Conservation (phyloP, 1,140 invertebrate species). For the Cotesia chilonis region DNA sequence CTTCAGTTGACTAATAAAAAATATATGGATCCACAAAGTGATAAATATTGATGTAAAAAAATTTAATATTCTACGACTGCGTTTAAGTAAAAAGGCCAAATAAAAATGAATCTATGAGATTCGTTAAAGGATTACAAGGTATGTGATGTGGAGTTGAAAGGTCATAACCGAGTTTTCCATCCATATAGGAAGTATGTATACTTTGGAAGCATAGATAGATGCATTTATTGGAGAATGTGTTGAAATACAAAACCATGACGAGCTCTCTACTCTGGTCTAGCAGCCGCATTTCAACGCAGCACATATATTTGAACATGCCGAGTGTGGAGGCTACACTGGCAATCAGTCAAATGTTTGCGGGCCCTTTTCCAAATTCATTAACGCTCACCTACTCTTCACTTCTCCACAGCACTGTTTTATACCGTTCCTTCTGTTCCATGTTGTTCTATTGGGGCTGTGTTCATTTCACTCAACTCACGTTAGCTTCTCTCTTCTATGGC, state of each 20-base stretch:
- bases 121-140: neutral
- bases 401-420: too few relatives aligned
- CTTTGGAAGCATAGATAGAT: neutral
- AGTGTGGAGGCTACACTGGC: neutral
- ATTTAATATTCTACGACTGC: neutral
- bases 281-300: too few relatives aligned
- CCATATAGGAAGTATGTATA: neutral
- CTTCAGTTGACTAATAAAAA: conserved; percentile 18
- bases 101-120: neutral
- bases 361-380: conserved; percentile 17
- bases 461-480: too few relatives aligned
- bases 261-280: neutral
- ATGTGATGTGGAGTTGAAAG: neutral
- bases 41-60: conserved; percentile 14
- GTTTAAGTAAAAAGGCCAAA: neutral
- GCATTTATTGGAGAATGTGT: neutral
- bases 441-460: too few relatives aligned
- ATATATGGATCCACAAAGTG: conserved; percentile 5
- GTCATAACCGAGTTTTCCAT: conserved; percentile 1
- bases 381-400: neutral
- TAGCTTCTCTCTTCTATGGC: too few relatives aligned
- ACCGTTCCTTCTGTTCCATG: too few relatives aligned
- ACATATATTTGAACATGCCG: conserved; percentile 8
- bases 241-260: neutral
- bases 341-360: conserved; percentile 14